Conservation (phyloP, 2,888 invertebrate species). For the Stenotaenia linearis region DNA sequence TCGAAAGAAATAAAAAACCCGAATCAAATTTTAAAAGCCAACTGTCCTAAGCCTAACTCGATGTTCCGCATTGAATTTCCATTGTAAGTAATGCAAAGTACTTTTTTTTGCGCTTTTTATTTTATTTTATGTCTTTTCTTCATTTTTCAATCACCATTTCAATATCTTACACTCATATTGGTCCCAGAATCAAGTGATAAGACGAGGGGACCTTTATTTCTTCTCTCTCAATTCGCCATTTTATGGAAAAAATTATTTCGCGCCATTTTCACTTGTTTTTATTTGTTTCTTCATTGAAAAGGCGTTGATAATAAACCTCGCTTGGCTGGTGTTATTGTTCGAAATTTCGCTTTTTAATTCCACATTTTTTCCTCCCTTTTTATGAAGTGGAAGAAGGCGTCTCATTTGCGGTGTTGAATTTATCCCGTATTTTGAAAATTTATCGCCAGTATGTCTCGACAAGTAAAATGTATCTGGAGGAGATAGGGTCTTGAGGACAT, state of each 20-base stretch:
- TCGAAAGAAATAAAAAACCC: background rate
- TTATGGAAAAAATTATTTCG: background rate
- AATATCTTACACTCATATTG: background rate
- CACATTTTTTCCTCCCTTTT: background rate
- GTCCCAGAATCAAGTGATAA: too few species aligned
- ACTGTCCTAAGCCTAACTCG: background rate
- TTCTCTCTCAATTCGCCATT: too few species aligned
- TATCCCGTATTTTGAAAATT: background rate
- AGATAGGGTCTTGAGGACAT: conserved; percentile 24
- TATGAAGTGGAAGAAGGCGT: background rate
- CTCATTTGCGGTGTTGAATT: conserved; percentile 21
- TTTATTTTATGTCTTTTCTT: background rate
- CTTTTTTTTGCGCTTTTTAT: background rate
- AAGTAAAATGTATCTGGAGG: conserved; percentile 14
- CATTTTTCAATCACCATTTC: background rate
- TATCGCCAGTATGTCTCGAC: conserved; percentile 10
- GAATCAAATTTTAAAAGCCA: background rate
- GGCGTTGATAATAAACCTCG: background rate
- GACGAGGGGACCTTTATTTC: too few species aligned
- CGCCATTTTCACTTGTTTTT: background rate
- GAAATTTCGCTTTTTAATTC: background rate
- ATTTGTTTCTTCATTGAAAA: background rate
- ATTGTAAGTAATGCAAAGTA: background rate
- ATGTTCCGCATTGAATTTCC: background rate
- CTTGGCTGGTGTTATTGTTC: background rate